Conservation (phyloP, 2,113 vertebrate species). For the Siniperca chuatsi region DNA sequence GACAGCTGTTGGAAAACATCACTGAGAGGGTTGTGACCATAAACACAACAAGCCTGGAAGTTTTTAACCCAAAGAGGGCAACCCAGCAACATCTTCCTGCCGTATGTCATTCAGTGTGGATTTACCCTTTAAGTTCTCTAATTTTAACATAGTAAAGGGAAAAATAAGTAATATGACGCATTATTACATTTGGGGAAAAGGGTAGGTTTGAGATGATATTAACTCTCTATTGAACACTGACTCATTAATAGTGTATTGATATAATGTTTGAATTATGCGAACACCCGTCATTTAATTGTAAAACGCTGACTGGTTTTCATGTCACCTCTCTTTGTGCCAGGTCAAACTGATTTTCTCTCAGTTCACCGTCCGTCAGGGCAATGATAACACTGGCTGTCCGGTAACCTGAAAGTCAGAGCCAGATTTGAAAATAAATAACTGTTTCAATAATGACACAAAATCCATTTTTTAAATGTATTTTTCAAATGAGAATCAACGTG, state of each 20-base stretch:
- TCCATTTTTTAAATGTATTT: not conserved
- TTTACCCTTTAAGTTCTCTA: not conserved
- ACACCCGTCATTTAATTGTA: not conserved
- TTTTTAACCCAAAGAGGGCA: not conserved
- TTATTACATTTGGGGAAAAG: not conserved
- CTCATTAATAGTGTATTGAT: not conserved
- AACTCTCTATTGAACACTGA: not conserved
- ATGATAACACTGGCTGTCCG: conserved; percentile 98
- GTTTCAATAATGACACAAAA: conserved; percentile 11
- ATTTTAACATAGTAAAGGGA: not conserved
- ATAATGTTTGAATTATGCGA: not conserved
- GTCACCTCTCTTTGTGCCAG: conserved; percentile 90
- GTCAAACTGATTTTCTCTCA: conserved; percentile 94
- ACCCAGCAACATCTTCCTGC: not conserved
- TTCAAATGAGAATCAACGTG: not conserved
- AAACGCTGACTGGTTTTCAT: not conserved
- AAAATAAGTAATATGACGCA: not conserved
- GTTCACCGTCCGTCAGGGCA: conserved; percentile 95
- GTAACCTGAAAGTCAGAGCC: conserved; percentile 84
- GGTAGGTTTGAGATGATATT: not conserved
- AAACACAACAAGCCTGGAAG: not conserved
- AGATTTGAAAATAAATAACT: not conserved
- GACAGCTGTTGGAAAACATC: conserved; percentile 35
- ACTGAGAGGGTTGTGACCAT: not conserved
- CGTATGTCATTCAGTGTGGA: not conserved